phyloP scores from a whole-genome alignment of 2,113 vertebrate genomes.

The Platanista minor region DNA sequence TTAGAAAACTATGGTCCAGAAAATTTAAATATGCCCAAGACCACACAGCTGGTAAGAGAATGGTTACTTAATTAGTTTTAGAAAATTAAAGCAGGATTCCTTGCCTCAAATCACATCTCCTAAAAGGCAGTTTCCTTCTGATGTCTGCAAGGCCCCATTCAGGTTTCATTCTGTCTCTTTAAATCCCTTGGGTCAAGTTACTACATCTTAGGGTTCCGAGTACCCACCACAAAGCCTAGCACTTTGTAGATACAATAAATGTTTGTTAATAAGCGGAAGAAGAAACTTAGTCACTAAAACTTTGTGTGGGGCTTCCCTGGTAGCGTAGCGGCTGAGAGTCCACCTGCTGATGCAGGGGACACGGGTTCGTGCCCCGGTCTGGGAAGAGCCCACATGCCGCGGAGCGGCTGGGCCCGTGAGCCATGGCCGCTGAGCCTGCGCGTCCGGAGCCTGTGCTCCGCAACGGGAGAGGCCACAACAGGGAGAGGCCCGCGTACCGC shows the following conservation, averaged over 20 bases:
- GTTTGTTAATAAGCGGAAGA: neutral
- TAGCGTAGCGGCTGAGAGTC: too few species aligned
- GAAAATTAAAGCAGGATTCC: constrained; percentile 44
- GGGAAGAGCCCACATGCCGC: too few species aligned
- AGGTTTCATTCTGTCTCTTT: constrained; percentile 26
- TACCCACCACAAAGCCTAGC: neutral
- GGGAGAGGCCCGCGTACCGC: too few species aligned
- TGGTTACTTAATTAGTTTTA: constrained; percentile 54
- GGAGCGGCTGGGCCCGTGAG: too few species aligned
- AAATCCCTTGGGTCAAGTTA: constrained; percentile 34
- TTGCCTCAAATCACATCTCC: neutral
- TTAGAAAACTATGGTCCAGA: constrained; percentile 29
- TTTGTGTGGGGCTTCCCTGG: too few species aligned
- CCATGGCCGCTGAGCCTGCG: too few species aligned
- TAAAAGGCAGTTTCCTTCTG: constrained; percentile 5
- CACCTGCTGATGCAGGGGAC: too few species aligned
- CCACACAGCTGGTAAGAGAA: constrained; percentile 54
- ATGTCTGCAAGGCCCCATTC: neutral
- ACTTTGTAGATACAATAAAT: neutral
- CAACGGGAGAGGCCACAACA: too few species aligned
- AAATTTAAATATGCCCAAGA: constrained; percentile 33
- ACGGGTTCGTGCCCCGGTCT: too few species aligned
- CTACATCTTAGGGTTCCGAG: neutral
- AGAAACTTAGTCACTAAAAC: neutral
- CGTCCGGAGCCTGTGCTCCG: too few species aligned